Base-by-base conservation (phyloP, 1,140 invertebrate species). In the Drosophila seguyi region DNA sequence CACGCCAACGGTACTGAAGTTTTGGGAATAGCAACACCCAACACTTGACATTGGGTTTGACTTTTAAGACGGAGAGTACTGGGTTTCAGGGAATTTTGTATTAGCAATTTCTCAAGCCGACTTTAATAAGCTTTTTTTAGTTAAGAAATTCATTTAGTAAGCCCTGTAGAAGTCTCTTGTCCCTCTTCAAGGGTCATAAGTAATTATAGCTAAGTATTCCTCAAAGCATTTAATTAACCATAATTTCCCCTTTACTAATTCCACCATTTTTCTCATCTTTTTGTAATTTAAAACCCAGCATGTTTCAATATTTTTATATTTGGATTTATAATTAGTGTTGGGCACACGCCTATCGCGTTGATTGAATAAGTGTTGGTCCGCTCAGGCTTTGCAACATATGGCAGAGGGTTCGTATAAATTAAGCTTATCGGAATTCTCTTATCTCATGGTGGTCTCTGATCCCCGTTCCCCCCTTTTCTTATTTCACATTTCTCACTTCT, bases 281-380 rank as follows among this genome's bases (percentile, higher is more conserved):
- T 41, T 38, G n/a, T 31, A 38, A 63, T 13, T 31, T 41, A 41
- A 63, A 41, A 29, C 2, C 60, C 65, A 13, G 44, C 59, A 65
- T 50, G 20, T 25, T 31, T 31, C 20, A 25, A 55, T 56, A 45
- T 27, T 38, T 71, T 71, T 34, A 57, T 38, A 39, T 38, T 22
- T 27, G 13, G 31, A 71, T 72, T 71, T 71, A 48, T 72, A 72
- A 72, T 72, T 58, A 68, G 44, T 25, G 10, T 39, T 34, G 41
- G 25, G 39, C 47, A 25, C 62, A 55, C 39, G 63, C 62, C 39
- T 57, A 71, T 71, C 34, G 68, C 50, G 50, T 71, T 71, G 68
- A 71, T 71, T 71, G 45, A 57, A 45, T 71, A 39, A 73, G 69
- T 74, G 68, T 61, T 52, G 45, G 16, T 22, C 14, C 14, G 1